A percentile compares a stretch with the other conserved stretches of the same genome.
phyloP scores from a whole-genome alignment of 2,113 vertebrate genomes.

The Cephalopterus ornatus region DNA sequence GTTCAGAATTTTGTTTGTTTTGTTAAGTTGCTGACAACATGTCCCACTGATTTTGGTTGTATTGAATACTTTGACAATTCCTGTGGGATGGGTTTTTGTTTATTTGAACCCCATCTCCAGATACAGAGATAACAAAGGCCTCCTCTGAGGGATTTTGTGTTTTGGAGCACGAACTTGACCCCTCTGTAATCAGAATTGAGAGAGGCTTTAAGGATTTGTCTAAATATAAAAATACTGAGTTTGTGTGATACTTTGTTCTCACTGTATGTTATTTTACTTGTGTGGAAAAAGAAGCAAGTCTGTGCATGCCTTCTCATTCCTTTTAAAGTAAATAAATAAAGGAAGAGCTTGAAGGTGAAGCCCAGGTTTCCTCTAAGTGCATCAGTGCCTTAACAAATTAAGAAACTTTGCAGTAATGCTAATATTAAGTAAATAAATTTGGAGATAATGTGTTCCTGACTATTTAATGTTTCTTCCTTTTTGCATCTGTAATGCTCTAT shows the following conservation, averaged over 20 bases:
- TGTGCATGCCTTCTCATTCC: background rate
- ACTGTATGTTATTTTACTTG: accelerated
- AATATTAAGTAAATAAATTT: background rate
- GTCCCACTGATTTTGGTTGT: background rate
- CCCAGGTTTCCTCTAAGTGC: background rate
- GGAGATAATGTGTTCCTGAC: background rate
- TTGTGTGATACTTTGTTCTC: background rate
- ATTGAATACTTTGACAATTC: background rate
- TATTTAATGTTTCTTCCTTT: background rate
- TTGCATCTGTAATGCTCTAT: background rate
- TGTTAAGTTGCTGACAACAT: background rate
- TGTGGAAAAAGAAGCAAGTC: background rate
- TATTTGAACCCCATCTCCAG: background rate
- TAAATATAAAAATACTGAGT: background rate
- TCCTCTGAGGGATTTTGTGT: background rate
- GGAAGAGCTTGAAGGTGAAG: background rate
- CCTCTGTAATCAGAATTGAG: background rate
- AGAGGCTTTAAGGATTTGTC: background rate
- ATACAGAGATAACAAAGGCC: background rate
- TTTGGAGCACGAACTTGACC: background rate
- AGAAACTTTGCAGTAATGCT: background rate
- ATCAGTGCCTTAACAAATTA: background rate
- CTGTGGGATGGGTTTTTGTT: background rate
- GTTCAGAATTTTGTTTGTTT: background rate
- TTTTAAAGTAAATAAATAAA: background rate